phyloP scores from a whole-genome alignment of 2,888 invertebrate species.

The Tenthredo scrophulariae region DNA sequence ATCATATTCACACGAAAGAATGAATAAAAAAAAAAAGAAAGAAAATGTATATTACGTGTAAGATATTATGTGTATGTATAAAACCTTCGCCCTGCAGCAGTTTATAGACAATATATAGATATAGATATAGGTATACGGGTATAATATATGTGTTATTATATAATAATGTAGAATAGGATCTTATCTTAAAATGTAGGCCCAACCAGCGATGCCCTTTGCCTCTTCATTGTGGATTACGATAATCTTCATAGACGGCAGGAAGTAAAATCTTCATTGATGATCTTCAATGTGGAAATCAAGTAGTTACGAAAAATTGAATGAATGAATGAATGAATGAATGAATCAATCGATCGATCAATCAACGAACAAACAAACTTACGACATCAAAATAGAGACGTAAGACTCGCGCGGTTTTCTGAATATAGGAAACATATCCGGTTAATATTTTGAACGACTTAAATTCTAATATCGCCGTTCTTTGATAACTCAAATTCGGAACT shows the following conservation, averaged over 20 bases:
- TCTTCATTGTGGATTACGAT: background rate
- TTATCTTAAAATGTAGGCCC: constrained; percentile 6
- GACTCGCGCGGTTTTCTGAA: background rate
- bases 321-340: background rate
- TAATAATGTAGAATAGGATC: constrained; percentile 22
- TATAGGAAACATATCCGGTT: constrained; percentile 12
- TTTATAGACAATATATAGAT: background rate
- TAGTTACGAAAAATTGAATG: background rate
- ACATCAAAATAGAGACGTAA: background rate
- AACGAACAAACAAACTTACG: background rate
- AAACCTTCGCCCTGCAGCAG: background rate
- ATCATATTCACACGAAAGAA: background rate
- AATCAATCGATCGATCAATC: background rate
- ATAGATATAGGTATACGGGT: background rate
- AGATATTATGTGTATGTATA: constrained; percentile 1
- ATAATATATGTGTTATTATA: background rate
- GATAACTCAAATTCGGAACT: background rate
- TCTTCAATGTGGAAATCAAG: background rate
- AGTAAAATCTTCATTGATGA: background rate
- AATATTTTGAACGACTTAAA: background rate
- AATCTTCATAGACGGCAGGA: background rate
- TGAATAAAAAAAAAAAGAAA: background rate
- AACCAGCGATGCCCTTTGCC: constrained; percentile 7
- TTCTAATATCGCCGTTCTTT: background rate
- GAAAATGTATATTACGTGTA: background rate